phyloP scores from a whole-genome alignment of 2,113 vertebrate species.

The Aythya baeri region DNA sequence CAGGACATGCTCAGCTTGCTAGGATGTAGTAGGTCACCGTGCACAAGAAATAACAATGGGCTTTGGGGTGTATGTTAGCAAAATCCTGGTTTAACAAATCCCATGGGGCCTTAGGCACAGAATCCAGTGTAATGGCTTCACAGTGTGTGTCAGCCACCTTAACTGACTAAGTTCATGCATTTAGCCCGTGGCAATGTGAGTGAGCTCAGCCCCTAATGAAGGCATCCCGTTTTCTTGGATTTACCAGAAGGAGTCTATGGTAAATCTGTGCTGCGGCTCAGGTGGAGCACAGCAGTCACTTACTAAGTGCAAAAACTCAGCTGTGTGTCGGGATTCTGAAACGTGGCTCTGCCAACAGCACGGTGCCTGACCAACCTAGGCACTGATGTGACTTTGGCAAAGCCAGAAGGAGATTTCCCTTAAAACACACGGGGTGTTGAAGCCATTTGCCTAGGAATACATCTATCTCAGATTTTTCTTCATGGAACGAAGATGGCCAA shows the following conservation, averaged over 20 bases:
- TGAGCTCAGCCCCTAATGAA: neutral
- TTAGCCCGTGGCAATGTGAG: neutral
- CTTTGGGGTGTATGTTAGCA: neutral
- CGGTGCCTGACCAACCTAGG: neutral
- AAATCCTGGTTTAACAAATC: neutral
- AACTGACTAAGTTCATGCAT: neutral
- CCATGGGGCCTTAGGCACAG: neutral
- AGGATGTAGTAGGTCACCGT: neutral
- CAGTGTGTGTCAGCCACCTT: neutral
- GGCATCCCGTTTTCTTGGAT: neutral
- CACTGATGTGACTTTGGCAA: neutral
- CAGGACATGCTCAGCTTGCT: neutral
- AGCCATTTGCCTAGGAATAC: neutral
- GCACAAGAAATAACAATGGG: neutral
- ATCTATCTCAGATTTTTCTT: neutral
- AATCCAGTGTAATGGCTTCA: neutral
- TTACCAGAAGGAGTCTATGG: neutral
- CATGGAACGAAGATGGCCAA: neutral
- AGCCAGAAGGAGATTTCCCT: neutral
- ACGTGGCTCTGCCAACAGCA: neutral
- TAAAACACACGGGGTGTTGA: neutral
- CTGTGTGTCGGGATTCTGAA: neutral
- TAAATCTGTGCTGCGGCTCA: neutral
- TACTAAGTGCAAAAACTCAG: neutral
- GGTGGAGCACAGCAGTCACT: neutral